Evolutionary conservation across 2,888 invertebrate genomes (phyloP).

Genomic region (Melanotus villosus): DNA sequence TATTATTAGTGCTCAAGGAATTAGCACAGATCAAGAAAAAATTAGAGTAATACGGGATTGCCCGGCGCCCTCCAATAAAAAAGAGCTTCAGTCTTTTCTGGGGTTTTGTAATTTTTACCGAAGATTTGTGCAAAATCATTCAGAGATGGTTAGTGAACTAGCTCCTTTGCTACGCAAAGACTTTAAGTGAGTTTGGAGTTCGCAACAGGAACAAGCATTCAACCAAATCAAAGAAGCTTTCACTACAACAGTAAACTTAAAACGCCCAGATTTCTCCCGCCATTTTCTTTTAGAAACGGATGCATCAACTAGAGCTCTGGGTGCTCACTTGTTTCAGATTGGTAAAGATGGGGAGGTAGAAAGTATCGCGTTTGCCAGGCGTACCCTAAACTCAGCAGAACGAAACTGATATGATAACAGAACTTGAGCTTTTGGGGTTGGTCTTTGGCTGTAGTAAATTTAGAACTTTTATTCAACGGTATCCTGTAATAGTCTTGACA

Average conservation of each 20-base stretch:
- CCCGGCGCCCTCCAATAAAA: background rate
- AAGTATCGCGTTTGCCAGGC: conserved; percentile 18
- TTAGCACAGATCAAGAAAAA: background rate
- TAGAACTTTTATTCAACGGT: background rate
- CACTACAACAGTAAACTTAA: too few relatives aligned
- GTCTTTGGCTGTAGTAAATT: too few relatives aligned
- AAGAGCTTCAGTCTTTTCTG: conserved; percentile 41
- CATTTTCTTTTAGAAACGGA: conserved; percentile 20
- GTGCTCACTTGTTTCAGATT: conserved; percentile 22
- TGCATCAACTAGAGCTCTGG: conserved; percentile 20
- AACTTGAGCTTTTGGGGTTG: too few relatives aligned
- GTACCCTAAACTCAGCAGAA: background rate
- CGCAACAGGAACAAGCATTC: too few relatives aligned
- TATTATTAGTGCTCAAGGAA: conserved; percentile 39
- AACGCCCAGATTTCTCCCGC: background rate
- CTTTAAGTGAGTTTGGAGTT: too few relatives aligned
- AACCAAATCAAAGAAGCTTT: too few relatives aligned
- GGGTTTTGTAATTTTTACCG: conserved; percentile 31
- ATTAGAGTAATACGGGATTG: conserved; percentile 13
- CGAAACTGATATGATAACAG: too few relatives aligned
- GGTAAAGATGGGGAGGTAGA: background rate
- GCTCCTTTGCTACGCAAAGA: background rate
- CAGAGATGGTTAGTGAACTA: conserved; percentile 18
- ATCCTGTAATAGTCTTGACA: background rate
- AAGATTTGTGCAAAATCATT: conserved; percentile 2